Base-by-base conservation (phyloP, 2,113 vertebrate species). In the Thinocorus orbignyianus region DNA sequence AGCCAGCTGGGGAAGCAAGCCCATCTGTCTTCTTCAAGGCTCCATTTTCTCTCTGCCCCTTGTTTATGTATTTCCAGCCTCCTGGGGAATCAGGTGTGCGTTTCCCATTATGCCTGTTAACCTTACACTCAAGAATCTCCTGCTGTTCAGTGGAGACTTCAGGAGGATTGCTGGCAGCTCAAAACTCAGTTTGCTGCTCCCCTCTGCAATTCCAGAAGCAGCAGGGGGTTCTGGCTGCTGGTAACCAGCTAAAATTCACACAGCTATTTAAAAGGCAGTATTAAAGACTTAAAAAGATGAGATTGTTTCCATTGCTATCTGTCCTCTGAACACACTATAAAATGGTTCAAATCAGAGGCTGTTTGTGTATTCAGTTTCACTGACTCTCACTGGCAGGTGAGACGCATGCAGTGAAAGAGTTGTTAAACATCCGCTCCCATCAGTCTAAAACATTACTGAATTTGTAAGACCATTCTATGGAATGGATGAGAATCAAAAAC, bases 201-300 rank as follows among this genome's bases (percentile, higher is more conserved):
- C 49, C 88, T 91, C 76, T 78, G 61, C 92, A 92, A 92, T 88
- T 81, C 70, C 80, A 97, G 51, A 86, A 95, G 69, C 91, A 90
- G 93, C 87, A 90, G 84, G 82, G 71, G 64, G 49, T 82, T 92
- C 81, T 24, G 72, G 71, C 31, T 77, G 44, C 74, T 72, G 54
- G 25, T 61, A 87, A 80, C 54, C 92, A 88, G 68, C 60, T 83
- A 94, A 93, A 83, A 80, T 81, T 90, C 78, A 88, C 51, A 91
- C 22, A 77, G 62, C 31, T 90, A 48, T 92, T 95, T 93, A 85
- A 88, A 97, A 91, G 35, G 44, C 61, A 69, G 61, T n/a, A 82
- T 78, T 79, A 95, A 72, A 92, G 79, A 83, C 76, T 69, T 68
- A 28, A 22, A 95, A 94, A 88, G 54, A 79, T 26, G 33, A 52